These are phyloP conservation scores for Tenthredo notha DNA, from an alignment of 2,888 invertebrate species.

Conservation along the genomic window DNA sequence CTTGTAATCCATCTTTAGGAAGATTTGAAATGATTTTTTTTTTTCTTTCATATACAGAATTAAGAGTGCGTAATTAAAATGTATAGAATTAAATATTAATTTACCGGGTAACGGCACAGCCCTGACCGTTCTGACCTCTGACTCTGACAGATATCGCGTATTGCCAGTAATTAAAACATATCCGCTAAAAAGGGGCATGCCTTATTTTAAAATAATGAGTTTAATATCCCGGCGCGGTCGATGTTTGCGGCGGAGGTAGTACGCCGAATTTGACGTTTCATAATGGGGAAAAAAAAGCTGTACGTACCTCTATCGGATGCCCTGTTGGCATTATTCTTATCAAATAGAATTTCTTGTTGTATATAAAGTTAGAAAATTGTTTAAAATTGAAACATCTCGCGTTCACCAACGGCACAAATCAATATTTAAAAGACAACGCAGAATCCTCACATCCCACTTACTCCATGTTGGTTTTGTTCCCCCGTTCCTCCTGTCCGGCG, in stretches of 20 bases:
- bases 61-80: background rate
- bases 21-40: background rate
- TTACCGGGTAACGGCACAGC: slow-evolving; percentile 42
- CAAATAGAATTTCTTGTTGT: slow-evolving; percentile 55
- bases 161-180: slow-evolving; percentile 51
- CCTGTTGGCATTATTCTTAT: slow-evolving; percentile 63
- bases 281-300: slow-evolving; percentile 51
- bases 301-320: slow-evolving; percentile 69
- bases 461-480: slow-evolving; percentile 68
- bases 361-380: slow-evolving; percentile 55
- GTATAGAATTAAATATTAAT: background rate
- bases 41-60: background rate
- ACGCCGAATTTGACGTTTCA: slow-evolving; percentile 65
- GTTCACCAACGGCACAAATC: slow-evolving; percentile 65
- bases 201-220: slow-evolving; percentile 53
- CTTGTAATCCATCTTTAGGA: background rate
- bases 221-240: slow-evolving; percentile 62
- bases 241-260: slow-evolving; percentile 65
- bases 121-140: slow-evolving; percentile 40
- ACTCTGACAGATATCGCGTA: slow-evolving; percentile 39
- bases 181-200: slow-evolving; percentile 49
- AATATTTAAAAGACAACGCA: slow-evolving; percentile 71
- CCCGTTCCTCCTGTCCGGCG: slow-evolving; percentile 60
- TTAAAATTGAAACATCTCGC: slow-evolving; percentile 62
- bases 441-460: slow-evolving; percentile 68